These are phyloP conservation scores for Tipula helvola DNA, from an alignment of 2,888 invertebrate species.

Conservation along the genomic window DNA sequence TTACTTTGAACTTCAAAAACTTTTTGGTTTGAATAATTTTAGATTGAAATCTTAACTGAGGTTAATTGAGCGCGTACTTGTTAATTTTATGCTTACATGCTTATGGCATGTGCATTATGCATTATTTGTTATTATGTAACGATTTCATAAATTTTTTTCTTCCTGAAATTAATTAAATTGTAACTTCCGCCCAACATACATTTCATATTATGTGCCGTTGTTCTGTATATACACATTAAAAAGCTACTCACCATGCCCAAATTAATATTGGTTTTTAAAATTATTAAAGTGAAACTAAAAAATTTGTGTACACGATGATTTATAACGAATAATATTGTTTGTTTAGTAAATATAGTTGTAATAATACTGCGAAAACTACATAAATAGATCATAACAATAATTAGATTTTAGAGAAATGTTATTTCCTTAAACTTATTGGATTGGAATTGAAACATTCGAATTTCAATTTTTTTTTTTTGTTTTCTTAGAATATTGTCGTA, in stretches of 20 bases:
- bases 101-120: too few relatives aligned
- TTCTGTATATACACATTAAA: neutral
- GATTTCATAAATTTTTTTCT: neutral
- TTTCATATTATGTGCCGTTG: neutral
- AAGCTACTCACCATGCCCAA: neutral
- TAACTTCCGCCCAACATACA: neutral
- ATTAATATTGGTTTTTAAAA: neutral
- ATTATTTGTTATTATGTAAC: neutral
- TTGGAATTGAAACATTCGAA: neutral
- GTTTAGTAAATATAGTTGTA: neutral
- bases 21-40: neutral
- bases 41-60: neutral
- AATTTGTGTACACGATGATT: neutral
- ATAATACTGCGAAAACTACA: neutral
- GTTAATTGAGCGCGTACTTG: neutral
- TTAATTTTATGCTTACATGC: neutral
- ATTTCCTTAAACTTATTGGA: neutral
- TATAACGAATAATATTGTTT: neutral
- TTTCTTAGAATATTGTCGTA: neutral
- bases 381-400: neutral
- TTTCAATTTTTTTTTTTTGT: neutral
- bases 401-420: neutral
- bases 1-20: neutral
- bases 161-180: neutral
- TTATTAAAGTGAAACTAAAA: neutral